Percentiles rank a stretch among this genome's conserved stretches.
Conservation (phyloP, 2,113 vertebrate genomes). For the Python bivittatus region DNA sequence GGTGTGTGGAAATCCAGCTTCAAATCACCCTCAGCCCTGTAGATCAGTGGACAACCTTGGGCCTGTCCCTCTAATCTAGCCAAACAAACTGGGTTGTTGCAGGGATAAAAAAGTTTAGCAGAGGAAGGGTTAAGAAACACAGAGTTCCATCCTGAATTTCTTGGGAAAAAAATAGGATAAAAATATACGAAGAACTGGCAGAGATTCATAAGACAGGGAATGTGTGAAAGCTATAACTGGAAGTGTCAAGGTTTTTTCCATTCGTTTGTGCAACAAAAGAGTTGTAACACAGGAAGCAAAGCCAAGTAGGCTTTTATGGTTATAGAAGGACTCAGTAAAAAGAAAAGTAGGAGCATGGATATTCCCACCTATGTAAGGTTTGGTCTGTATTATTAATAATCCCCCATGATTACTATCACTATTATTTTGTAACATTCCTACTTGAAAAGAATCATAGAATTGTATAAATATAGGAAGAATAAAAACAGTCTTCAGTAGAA, state of each 20-base stretch:
- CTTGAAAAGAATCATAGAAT: neutral
- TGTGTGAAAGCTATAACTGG: neutral
- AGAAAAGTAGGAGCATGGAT: accelerated
- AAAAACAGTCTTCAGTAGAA: neutral
- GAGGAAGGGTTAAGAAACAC: too few relatives aligned
- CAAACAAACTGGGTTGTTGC: too few relatives aligned
- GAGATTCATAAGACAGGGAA: neutral
- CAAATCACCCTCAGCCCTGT: too few relatives aligned
- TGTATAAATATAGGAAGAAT: neutral
- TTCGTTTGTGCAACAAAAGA: neutral
- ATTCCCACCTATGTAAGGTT: accelerated
- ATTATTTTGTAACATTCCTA: too few relatives aligned
- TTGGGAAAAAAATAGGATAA: neutral
- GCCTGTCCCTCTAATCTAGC: too few relatives aligned
- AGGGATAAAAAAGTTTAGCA: too few relatives aligned
- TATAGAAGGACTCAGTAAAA: too few relatives aligned
- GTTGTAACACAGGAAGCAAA: neutral
- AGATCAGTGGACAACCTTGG: too few relatives aligned
- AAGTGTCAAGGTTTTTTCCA: neutral
- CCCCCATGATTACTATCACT: too few relatives aligned
- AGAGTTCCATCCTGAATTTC: neutral
- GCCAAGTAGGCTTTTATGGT: accelerated
- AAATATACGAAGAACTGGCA: neutral
- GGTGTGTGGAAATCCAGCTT: too few relatives aligned
- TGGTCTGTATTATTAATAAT: too few relatives aligned